Base-by-base conservation (phyloP, 2,888 invertebrate genomes). In the Tupiocoris notatus region DNA sequence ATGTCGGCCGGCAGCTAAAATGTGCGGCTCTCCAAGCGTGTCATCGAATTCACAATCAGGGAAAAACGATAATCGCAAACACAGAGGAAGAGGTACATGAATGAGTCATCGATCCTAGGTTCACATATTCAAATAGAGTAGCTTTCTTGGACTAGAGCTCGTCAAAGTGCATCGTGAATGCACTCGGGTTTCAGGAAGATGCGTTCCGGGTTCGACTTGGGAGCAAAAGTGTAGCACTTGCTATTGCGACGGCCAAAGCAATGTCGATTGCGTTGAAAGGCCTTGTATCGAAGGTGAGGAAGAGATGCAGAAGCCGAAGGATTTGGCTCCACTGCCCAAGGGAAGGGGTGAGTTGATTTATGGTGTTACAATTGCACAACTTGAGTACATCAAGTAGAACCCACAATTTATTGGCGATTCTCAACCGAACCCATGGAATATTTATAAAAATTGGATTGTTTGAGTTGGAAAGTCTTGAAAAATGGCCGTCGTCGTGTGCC, bases 171-270 rank as follows among this genome's bases (percentile, higher is more conserved):
- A 39, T 12, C 6, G 39, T 39, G 39, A 39, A 39, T 39, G 39
- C 39, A 39, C 39, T 39, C 39, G 39, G 24, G 58, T 70, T 70
- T 24, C 70, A 70, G 70, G 70, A 23, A 58, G 70, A 20, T 70
- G 70, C 25, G 59, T 59, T 22, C 70, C 70, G 21, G 74, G 74
- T 18, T 74, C 74, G 20, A 74, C 64, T 39, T 74, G 74, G 74
- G 56, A 64, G 3, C 74, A 74, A 63, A 74, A 74, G 22, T 63
- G 74, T 57, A 64, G 64, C 24, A 63, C 22, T 16, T 74, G 74
- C 56, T 54, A 54, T 54, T 74, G 74, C 56, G 64, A 63, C 20
- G 64, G 57, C 16, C 54, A 73, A 17, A 57, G 64, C 23, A 64
- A 64, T 23, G 74, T 63, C 2, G 74, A 74, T 20, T 74, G 74